Conservation (phyloP, 2,888 invertebrate species). For the Deroplatys truncata region DNA sequence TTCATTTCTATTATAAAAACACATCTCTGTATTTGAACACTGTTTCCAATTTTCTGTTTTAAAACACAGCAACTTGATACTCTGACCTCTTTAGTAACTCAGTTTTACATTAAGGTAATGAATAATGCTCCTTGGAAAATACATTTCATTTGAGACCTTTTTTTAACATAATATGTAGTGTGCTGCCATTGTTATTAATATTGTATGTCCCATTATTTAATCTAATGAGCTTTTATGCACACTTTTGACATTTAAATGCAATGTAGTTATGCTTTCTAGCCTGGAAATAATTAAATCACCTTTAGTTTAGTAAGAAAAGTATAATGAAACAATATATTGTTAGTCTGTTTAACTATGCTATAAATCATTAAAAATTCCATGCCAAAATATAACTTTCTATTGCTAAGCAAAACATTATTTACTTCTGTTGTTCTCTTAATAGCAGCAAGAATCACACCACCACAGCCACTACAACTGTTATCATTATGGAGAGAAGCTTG, state of each 20-base stretch:
- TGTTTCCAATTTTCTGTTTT: no score
- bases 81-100: no score
- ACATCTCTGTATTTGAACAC: no score
- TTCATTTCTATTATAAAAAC: no score
- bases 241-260: not conserved
- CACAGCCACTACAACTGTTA: not conserved
- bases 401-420: not conserved
- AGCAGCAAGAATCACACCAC: not conserved
- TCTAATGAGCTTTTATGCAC: not conserved
- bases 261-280: not conserved
- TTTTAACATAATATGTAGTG: not conserved
- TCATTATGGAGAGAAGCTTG: constrained; percentile 1
- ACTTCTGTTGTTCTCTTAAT: not conserved
- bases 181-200: not conserved
- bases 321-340: not conserved
- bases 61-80: no score
- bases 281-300: no score
- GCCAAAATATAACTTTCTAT: not conserved
- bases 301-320: no score
- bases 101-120: not conserved
- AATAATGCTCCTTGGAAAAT: not conserved
- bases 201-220: not conserved
- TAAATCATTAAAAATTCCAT: not conserved
- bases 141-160: not conserved
- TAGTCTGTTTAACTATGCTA: not conserved